Base-by-base conservation (phyloP, 2,888 invertebrate genomes). In the Philaethria dido region DNA sequence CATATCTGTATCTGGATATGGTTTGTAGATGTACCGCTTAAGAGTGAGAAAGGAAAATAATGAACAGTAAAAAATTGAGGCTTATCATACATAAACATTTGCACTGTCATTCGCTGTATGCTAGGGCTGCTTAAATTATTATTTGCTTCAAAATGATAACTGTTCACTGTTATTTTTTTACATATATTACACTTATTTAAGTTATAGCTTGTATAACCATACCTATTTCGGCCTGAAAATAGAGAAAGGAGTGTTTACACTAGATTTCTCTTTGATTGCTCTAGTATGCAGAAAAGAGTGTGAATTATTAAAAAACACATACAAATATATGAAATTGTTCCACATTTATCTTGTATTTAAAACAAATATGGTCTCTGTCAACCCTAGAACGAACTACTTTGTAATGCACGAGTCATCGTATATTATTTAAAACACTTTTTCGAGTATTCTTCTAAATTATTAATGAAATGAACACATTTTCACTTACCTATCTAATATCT, bases 371-470 rank as follows among this genome's bases (percentile, higher is more conserved):
- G 11, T 4, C 3, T 16, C 29, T 11, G 52, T 1, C 52, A 52
- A 33, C 52, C 52, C 52, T 52, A 52, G 11, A 3, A 16, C 11
- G 8, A 18, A 45, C 29, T 29, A 60, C 44, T 45, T 60, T 45
- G 29, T 44, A 47, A 29, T 45, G 3, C 9, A 29, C 60, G 13
- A 47, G 60, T 60, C 60, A 60, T 45, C 45, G 33, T 25, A 25
- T 16, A 44, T 60, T 60, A 52, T 29, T 60, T 60, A 16, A 18
- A 45, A 60, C 8, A 13, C 18, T 45, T 25, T 45, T 60, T 44
- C 18, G 29, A 29, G 29, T 52, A 52, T 52, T 52, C 16, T 52
- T 29, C 16, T 29, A 52, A 52, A 52, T 52, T 52, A 29, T 9
- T 29, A 33, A 52, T 29, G 29, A 52, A 52, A 29, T 33, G 8